A percentile compares a stretch with the other conserved stretches of the same genome.
These are phyloP conservation scores for Azorinus chamasolen DNA, from an alignment of 2,888 invertebrate genomes.

Conservation along the genomic window DNA sequence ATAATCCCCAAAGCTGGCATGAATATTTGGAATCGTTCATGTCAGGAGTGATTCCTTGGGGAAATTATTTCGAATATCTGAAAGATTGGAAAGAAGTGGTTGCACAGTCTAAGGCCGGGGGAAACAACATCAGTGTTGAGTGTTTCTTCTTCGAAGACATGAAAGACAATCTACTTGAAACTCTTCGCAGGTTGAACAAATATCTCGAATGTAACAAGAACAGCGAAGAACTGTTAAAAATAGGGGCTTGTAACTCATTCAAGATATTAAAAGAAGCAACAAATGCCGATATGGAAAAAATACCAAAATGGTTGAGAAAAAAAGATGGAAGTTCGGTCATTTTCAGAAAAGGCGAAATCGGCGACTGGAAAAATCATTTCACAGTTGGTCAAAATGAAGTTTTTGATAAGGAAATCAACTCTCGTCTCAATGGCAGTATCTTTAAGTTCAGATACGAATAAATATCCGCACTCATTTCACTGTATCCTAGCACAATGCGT, in stretches of 20 bases:
- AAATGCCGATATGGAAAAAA: not conserved
- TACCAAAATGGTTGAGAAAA: not conserved
- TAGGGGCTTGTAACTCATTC: not conserved
- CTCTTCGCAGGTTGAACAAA: not conserved
- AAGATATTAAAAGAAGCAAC: not conserved
- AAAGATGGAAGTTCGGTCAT: constrained; percentile 3
- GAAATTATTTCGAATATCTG: constrained; percentile 2
- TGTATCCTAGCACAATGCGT: too few relatives aligned
- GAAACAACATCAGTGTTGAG: not conserved
- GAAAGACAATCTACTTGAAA: not conserved
- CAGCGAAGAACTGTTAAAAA: not conserved
- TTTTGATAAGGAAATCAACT: not conserved
- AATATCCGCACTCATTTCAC: too few relatives aligned
- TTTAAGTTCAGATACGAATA: constrained; percentile 6
- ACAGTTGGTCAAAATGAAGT: constrained; percentile 10
- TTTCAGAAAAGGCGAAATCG: constrained; percentile 9
- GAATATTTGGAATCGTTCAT: constrained; percentile 5
- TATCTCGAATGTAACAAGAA: not conserved
- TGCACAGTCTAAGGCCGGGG: not conserved
- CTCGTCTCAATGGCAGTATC: not conserved
- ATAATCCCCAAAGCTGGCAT: not conserved
- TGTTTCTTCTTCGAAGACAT: constrained; percentile 1
- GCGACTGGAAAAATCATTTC: not conserved
- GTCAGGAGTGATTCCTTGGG: constrained; percentile 1
- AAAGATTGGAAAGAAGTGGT: not conserved